Evolutionary conservation across 2,888 invertebrate genomes (phyloP).

Genomic region (Lycophotia porphyrea): DNA sequence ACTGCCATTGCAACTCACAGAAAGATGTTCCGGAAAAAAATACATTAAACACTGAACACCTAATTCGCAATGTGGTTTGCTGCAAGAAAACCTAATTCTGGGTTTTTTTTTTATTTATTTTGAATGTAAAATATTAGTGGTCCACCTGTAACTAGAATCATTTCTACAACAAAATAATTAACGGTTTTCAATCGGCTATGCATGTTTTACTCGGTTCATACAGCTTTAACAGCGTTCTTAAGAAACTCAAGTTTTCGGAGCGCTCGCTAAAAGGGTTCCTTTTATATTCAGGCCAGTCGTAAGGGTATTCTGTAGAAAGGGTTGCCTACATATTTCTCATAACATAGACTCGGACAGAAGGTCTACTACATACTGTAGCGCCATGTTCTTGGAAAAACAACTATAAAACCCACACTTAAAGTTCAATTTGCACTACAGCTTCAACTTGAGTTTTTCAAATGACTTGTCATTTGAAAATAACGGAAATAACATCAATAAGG

Average conservation of each 20-base stretch:
- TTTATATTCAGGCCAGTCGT: constrained; percentile 40
- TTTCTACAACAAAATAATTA: constrained; percentile 6
- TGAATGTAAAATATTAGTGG: too few species aligned
- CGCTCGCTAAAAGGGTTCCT: constrained; percentile 41
- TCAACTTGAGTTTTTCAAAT: not conserved
- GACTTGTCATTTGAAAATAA: not conserved
- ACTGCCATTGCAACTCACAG: not conserved
- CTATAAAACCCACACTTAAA: not conserved
- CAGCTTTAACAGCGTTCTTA: constrained; percentile 28
- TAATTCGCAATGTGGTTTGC: not conserved
- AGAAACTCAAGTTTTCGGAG: constrained; percentile 12
- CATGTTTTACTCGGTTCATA: constrained; percentile 25
- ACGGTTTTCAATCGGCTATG: constrained; percentile 21
- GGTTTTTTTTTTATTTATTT: too few species aligned
- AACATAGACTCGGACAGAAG: constrained; percentile 6
- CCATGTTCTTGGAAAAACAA: not conserved
- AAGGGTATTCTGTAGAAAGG: constrained; percentile 26
- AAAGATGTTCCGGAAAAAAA: not conserved
- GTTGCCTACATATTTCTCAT: constrained; percentile 2
- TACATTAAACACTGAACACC: not conserved
- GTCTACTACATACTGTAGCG: not conserved
- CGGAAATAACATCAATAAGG: too few species aligned
- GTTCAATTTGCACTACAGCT: not conserved
- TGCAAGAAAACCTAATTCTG: not conserved
- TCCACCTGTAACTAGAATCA: not conserved